Conservation (phyloP, 2,888 invertebrate genomes). For the Sphaerophoria rueppellii region DNA sequence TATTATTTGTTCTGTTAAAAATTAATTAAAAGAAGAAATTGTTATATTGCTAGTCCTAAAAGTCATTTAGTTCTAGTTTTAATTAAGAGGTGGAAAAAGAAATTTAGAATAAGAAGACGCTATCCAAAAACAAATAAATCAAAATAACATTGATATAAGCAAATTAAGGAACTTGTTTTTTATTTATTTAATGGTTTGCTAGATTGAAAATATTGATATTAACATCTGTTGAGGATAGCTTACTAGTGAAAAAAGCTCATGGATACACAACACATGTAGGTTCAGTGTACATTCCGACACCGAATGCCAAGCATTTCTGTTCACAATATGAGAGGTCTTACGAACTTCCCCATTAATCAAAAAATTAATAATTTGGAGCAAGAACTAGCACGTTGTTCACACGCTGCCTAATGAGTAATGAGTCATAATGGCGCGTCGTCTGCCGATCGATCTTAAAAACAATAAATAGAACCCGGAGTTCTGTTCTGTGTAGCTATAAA, state of each 20-base stretch:
- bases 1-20: conserved; percentile 58
- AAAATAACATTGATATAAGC: conserved; percentile 58
- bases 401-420: conserved; percentile 9
- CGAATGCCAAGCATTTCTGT: not conserved
- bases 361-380: conserved; percentile 44
- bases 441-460: conserved; percentile 22
- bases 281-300: not conserved
- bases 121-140: conserved; percentile 55
- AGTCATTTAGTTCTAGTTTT: too few species aligned
- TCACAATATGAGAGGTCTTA: conserved; percentile 40
- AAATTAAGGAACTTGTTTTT: conserved; percentile 42
- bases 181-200: conserved; percentile 15
- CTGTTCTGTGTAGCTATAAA: not conserved
- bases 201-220: conserved; percentile 8
- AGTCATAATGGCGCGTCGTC: conserved; percentile 39
- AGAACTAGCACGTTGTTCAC: not conserved
- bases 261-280: not conserved
- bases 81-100: too few species aligned
- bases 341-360: conserved; percentile 57
- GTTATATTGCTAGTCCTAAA: too few species aligned
- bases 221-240: not conserved
- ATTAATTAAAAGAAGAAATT: too few species aligned
- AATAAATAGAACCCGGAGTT: not conserved
- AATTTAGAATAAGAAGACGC: conserved; percentile 34
- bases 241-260: not conserved